Base-by-base conservation (phyloP, 2,113 vertebrate genomes). In the Nanorana parkeri region DNA sequence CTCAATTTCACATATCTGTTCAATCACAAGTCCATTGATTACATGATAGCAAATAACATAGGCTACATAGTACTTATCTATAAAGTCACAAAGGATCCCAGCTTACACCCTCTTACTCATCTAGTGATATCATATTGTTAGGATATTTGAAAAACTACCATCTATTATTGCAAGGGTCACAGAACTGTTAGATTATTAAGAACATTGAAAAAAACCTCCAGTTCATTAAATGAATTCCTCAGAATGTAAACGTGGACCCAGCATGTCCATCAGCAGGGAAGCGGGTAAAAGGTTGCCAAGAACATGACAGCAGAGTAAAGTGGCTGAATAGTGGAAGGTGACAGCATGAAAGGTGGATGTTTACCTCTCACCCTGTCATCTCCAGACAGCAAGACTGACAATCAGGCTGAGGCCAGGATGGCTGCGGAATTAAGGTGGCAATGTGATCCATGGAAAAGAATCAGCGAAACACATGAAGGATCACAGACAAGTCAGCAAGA, bases 301-400 rank as follows among this genome's bases (percentile, higher is more conserved):
- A 24, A 0, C 0, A 68, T 61, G 16, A 83, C 17, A 69, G 58
- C 19, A 78, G 17, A 76, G 51, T 68, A 85, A 56, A 73, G 52
- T 10, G 17, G 29, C 56, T 32, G n/a, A 2, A 55, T 20, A 0
- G 69, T 29, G 24, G 17, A 56, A 29, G 52, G 47, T 6, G 26
- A 73, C 24, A 56, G 23, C 23, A 51, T 55, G 1, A 17, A 28
- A 71, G 54, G 20, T 29, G 29, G 26, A 5, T 17, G 54, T 58
- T 58, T 74, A 36, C n/a, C 28, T 58, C 6, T 19, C 71, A 58
- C 55, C 56, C 13, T 56, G 26, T 73, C 69, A 56, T 56, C 56
- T 52, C 66, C 16, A 54, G 41, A 71, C 68, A 71, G 68, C 47
- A 32, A 7, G 11, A 21, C 58, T 23, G 20, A 63, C n/a, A 64